Base-by-base conservation (phyloP, 2,113 vertebrate species). In the Telmatochromis brichardi region DNA sequence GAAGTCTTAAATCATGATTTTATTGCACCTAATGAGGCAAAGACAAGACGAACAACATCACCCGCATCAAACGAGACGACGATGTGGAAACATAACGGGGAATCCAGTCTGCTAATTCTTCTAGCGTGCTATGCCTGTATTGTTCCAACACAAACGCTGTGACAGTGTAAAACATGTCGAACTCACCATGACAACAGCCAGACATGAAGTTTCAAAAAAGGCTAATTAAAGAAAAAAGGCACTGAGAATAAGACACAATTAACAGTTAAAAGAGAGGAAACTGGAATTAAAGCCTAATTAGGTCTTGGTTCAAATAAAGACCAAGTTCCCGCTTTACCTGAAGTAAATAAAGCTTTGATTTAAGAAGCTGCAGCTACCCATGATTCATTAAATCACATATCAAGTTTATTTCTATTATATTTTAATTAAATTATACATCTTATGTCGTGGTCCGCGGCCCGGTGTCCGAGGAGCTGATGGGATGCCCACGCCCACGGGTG, bases 141-240 rank as follows among this genome's bases (percentile, higher is more conserved):
- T 76, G 42, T 47, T 47, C 40, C 42, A 76, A 12, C 23, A 47
- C 23, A 42, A 73, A 76, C 6, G 9, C 42, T 78, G 23, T 78
- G 15, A 50, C 45, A 78, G 28, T 50, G 71, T 78, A 50, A 50
- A 78, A 78, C 21, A 31, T 31, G 15, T 28, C 10, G 1, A 78
- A n/a, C 42, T 78, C 42, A 31, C 71, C 71, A n/a, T 50, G 71
- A 78, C 42, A 78, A 12, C 42, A 31, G 23, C 4, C 10, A 78
- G 23, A 50, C 23, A 12, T 50, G 71, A 78, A 8, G 42, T 78
- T 50, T 2, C 1, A 68, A 31, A 73, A 76, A 76, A 76, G 26
- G 23, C 42, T 28, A 76, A 76, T 78, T 78, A n/a, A 78, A 76
- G 26, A 73, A 45, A 76, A 78, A 50, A 78, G 23, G 42, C 42